Evolutionary conservation across 2,888 invertebrate species (phyloP).

Genomic region (Hypena proboscidalis): DNA sequence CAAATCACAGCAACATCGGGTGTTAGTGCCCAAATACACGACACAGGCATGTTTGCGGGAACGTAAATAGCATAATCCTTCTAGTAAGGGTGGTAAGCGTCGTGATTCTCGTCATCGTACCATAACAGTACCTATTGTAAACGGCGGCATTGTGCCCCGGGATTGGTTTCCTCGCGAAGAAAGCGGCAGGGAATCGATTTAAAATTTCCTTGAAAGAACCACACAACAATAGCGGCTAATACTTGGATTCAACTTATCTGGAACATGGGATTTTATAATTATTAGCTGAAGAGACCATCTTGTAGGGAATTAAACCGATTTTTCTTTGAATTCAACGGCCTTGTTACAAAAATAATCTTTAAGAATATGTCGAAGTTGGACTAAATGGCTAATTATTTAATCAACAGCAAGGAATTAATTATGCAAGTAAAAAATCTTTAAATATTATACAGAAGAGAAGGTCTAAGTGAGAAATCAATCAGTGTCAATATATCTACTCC

Average conservation of each 20-base stretch:
- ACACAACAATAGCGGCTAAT: slow-evolving; percentile 74
- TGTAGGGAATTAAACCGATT: no score
- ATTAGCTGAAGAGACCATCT: no score
- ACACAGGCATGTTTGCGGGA: slow-evolving; percentile 22
- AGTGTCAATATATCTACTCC: not conserved
- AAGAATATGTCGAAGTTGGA: no score
- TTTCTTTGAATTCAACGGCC: no score
- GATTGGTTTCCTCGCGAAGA: slow-evolving; percentile 78
- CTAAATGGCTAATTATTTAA: no score
- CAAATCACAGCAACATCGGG: not conserved
- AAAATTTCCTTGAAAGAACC: slow-evolving; percentile 77
- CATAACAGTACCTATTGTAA: slow-evolving; percentile 74
- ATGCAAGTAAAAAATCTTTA: no score
- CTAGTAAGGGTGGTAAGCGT: slow-evolving; percentile 62
- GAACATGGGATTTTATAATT: slow-evolving; percentile 59
- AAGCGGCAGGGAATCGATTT: slow-evolving; percentile 80
- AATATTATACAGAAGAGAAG: no score
- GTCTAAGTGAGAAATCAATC: no score
- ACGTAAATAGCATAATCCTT: slow-evolving; percentile 75
- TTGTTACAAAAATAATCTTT: no score
- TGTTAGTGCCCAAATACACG: not conserved
- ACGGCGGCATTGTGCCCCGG: slow-evolving; percentile 74
- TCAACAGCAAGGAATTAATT: no score
- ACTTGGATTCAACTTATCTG: slow-evolving; percentile 63
- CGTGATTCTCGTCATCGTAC: slow-evolving; percentile 70